phyloP scores from a whole-genome alignment of 2,113 vertebrate species.

The Sardina pilchardus region DNA sequence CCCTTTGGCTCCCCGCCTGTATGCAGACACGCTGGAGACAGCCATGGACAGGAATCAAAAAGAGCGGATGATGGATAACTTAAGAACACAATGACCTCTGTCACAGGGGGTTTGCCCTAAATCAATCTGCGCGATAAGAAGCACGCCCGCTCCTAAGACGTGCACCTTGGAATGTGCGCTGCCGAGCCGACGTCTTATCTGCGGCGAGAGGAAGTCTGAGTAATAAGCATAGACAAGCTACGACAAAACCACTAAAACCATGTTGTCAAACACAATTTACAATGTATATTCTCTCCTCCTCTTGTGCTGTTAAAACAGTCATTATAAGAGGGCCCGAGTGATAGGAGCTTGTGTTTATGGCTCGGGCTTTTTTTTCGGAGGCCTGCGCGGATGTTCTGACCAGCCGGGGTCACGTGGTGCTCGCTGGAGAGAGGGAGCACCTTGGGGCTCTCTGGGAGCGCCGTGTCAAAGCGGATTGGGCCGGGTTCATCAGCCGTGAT shows the following conservation, averaged over 20 bases:
- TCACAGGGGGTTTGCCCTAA: conserved; percentile 85
- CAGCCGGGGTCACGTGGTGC: conserved; percentile 46
- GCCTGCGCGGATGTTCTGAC: not conserved
- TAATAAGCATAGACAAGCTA: conserved; percentile 94
- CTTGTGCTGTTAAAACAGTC: conserved; percentile 79
- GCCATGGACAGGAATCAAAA: conserved; percentile 69
- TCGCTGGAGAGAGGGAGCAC: conserved; percentile 70
- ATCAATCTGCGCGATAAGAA: conserved; percentile 82
- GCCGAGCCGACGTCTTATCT: conserved; percentile 78
- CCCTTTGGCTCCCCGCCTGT: conserved; percentile 36
- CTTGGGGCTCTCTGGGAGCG: conserved; percentile 77
- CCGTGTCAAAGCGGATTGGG: conserved; percentile 77
- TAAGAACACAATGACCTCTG: conserved; percentile 74
- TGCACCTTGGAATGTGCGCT: conserved; percentile 74
- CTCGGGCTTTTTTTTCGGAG: conserved; percentile 52
- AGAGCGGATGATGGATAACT: conserved; percentile 68
- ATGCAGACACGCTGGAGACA: conserved; percentile 71
- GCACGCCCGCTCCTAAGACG: conserved; percentile 63
- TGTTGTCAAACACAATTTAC: conserved; percentile 99
- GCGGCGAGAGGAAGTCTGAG: conserved; percentile 82
- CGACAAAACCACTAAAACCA: conserved; percentile 88
- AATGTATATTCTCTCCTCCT: conserved; percentile 78
- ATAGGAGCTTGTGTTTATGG: conserved; percentile 79
- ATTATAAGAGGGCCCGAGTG: conserved; percentile 83
- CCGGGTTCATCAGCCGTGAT: conserved; percentile 84